Conservation (phyloP, 2,113 vertebrate species). For the Chionomys nivalis region DNA sequence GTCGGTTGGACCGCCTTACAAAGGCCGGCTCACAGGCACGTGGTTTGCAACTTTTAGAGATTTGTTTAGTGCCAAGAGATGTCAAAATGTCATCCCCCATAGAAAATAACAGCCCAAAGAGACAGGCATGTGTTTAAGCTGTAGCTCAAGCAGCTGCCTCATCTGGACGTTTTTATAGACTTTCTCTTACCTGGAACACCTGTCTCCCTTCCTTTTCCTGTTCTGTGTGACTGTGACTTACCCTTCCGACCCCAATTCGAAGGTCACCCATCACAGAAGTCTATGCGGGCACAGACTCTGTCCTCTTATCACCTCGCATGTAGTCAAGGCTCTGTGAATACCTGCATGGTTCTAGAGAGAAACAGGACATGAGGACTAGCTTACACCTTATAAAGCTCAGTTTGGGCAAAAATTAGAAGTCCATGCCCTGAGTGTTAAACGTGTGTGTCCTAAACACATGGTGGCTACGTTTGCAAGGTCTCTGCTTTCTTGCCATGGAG, state of each 20-base stretch:
- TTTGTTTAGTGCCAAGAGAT: not conserved
- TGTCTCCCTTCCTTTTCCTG: not conserved
- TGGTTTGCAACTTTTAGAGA: not conserved
- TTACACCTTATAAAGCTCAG: not conserved
- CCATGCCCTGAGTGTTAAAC: constrained; percentile 41
- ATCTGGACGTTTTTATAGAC: not conserved
- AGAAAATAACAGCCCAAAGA: not conserved
- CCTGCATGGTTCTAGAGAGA: not conserved
- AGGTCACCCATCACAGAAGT: not conserved
- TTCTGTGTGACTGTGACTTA: not conserved
- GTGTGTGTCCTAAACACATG: not conserved
- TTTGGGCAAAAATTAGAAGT: constrained; percentile 11
- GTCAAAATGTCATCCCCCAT: not conserved
- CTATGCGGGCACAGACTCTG: not conserved
- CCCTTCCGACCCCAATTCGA: not conserved
- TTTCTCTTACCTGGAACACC: not conserved
- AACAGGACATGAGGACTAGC: not conserved
- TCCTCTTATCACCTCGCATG: not conserved
- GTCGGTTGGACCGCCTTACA: not conserved
- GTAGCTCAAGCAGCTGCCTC: not conserved
- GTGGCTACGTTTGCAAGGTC: constrained; percentile 9
- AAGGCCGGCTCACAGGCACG: not conserved
- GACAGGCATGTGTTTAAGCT: not conserved
- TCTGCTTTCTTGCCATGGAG: constrained; percentile 36
- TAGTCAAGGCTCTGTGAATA: not conserved